Evolutionary conservation across 2,888 invertebrate genomes (phyloP).

Genomic region (Notocelia uddmanniana): DNA sequence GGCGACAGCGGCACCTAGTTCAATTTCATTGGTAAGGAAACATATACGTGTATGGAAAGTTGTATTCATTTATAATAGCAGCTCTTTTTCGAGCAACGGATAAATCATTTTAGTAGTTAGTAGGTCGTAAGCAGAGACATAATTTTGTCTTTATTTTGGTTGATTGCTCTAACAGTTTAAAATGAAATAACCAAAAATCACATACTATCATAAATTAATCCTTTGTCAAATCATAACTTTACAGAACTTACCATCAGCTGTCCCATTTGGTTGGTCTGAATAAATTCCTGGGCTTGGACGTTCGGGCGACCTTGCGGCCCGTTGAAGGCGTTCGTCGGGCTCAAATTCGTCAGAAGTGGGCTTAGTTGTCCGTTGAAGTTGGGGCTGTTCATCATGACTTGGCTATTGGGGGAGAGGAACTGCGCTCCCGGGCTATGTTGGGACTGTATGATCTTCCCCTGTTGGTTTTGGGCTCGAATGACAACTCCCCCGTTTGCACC

Average conservation of each 20-base stretch:
- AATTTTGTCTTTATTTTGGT: too few relatives aligned
- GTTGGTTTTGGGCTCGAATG: conserved; percentile 90
- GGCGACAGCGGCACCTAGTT: conserved; percentile 85
- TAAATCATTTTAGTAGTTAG: too few relatives aligned
- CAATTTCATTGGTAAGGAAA: too few relatives aligned
- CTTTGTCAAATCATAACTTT: too few relatives aligned
- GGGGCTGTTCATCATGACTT: conserved; percentile 91
- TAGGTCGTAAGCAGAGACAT: too few relatives aligned
- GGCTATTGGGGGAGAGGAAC: conserved; percentile 91
- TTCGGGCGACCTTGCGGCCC: conserved; percentile 83
- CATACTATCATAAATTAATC: too few relatives aligned
- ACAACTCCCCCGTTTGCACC: conserved; percentile 92
- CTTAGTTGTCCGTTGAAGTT: conserved; percentile 91
- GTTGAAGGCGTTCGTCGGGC: conserved; percentile 89
- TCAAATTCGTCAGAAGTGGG: conserved; percentile 91
- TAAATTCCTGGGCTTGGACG: conserved; percentile 88
- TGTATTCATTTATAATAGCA: too few relatives aligned
- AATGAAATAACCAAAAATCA: too few relatives aligned
- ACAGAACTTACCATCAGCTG: conserved; percentile 85
- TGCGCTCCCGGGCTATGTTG: conserved; percentile 90
- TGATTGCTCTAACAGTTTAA: too few relatives aligned
- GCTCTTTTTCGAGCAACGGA: too few relatives aligned
- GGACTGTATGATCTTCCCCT: conserved; percentile 89
- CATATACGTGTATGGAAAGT: too few relatives aligned
- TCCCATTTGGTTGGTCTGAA: conserved; percentile 89